Percentiles rank a stretch among this genome's conserved stretches.
Evolutionary conservation across 2,888 invertebrate species (phyloP).

Genomic region (Geophilus truncorum): DNA sequence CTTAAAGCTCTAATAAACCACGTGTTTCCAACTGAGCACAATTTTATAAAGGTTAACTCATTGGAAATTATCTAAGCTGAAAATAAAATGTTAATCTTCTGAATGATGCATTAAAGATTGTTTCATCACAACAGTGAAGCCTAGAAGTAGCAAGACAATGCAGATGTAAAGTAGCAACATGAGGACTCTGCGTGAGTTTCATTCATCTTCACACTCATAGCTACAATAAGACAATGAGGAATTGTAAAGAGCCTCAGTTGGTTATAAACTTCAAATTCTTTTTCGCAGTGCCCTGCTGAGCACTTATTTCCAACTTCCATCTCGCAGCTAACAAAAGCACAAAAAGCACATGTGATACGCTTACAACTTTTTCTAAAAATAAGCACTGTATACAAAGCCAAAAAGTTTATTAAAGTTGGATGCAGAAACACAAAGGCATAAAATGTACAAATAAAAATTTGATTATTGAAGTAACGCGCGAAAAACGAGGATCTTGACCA

Average conservation of each 20-base stretch:
- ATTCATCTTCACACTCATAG: neutral
- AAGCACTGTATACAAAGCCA: neutral
- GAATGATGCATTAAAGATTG: neutral
- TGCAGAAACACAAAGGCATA: neutral
- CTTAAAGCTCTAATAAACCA: too few species aligned
- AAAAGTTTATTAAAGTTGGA: neutral
- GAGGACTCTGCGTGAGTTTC: neutral
- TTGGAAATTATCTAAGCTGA: too few species aligned
- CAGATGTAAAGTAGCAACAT: neutral
- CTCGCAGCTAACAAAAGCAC: neutral
- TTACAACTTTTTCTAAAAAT: slow-evolving; percentile 3
- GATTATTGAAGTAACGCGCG: neutral
- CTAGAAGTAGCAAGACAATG: neutral
- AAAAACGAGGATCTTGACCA: neutral
- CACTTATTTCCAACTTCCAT: neutral
- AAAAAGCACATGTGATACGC: neutral
- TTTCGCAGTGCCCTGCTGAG: neutral
- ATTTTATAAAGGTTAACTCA: too few species aligned
- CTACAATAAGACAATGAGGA: neutral
- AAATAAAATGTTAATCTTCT: too few species aligned
- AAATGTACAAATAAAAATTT: neutral
- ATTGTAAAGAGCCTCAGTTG: neutral
- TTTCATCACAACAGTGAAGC: neutral
- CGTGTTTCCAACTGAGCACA: too few species aligned
- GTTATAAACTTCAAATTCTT: slow-evolving; percentile 20